These are phyloP conservation scores for Caenorhabditis drosophilae DNA, from an alignment of 2,888 invertebrate species.

Conservation along the genomic window DNA sequence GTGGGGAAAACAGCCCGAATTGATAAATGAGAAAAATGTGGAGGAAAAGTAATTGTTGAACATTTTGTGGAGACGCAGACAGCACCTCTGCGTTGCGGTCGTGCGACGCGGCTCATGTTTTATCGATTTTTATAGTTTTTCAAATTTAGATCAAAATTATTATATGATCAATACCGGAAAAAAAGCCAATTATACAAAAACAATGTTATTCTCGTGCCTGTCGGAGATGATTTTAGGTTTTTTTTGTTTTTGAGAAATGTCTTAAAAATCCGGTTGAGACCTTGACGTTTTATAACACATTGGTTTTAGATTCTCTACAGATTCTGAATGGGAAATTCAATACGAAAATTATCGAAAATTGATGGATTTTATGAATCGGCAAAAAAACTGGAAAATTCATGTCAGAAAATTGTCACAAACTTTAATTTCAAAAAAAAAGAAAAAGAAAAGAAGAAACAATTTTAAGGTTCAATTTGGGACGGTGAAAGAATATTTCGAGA, in stretches of 20 bases:
- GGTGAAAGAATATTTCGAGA: constrained; percentile 85
- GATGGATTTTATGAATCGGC: constrained; percentile 84
- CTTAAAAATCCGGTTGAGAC: no score
- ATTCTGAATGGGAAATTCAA: constrained; percentile 87
- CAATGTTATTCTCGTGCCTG: constrained; percentile 82
- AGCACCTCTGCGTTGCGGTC: constrained; percentile 72
- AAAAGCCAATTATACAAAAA: constrained; percentile 87
- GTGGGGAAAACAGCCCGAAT: constrained; percentile 85
- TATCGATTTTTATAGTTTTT: no score
- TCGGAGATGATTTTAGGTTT: constrained; percentile 94
- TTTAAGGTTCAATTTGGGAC: constrained; percentile 85
- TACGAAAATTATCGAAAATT: constrained; percentile 85
- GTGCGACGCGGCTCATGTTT: no score
- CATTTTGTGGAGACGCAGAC: background rate
- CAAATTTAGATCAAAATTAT: constrained; percentile 79
- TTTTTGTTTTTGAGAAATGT: no score
- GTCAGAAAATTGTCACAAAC: constrained; percentile 71
- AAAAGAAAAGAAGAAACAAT: no score
- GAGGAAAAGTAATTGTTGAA: constrained; percentile 76
- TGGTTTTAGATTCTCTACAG: constrained; percentile 74
- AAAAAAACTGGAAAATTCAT: constrained; percentile 78
- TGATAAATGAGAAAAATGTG: constrained; percentile 84
- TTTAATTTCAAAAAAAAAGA: background rate
- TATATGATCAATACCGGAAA: constrained; percentile 91
- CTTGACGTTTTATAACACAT: no score